Evolutionary conservation across 2,888 invertebrate genomes (phyloP), one percentile per base, ranked within the genome.

Genomic region (Eubasilissa splendida): DNA sequence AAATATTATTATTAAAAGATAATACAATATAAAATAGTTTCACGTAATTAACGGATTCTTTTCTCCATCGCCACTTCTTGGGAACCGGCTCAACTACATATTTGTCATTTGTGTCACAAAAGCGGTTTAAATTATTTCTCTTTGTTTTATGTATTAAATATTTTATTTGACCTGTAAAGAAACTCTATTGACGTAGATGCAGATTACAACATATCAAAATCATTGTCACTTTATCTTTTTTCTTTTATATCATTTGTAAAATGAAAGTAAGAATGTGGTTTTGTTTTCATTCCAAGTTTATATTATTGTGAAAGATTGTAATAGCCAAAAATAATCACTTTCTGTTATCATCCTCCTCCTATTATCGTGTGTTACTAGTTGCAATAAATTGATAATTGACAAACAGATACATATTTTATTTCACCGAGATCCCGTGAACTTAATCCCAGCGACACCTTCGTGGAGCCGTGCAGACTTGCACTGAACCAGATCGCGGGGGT

Each of bases 321-420:
- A 76, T 76, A 76, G 60, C 54, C n/a, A 56, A 31, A 77, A 53
- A 14, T 60, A 59, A 59, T 73, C 54, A 75, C 60, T 74, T 77
- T 79, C 56, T 79, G 87, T 87, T 88, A 87, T 70, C 87, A 87
- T 87, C 87, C 80, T 87, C 88, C 88, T 87, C 85, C 86, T 87
- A 86, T 86, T 88, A 89, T 90, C 89, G 88, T 92, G 92, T 93
- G 92, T 89, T 92, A 84, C 90, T 90, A 91, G 90, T 90, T 90
- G 90, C 90, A 91, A 90, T 91, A 90, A 90, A 90, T 89, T 90
- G 80, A 79, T 82, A 71, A 84, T 31, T 80, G 79, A 84, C 76
- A 80, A 80, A 77, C 54, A 65, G 33, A 70, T 59, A 70, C n/a
- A 53, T 77, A 70, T 70, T 77, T 77, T 59, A 59, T 70, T 70